A percentile compares a stretch with the other conserved stretches of the same genome.
phyloP scores from a whole-genome alignment of 2,888 invertebrate genomes.

The Melolontha melolontha region DNA sequence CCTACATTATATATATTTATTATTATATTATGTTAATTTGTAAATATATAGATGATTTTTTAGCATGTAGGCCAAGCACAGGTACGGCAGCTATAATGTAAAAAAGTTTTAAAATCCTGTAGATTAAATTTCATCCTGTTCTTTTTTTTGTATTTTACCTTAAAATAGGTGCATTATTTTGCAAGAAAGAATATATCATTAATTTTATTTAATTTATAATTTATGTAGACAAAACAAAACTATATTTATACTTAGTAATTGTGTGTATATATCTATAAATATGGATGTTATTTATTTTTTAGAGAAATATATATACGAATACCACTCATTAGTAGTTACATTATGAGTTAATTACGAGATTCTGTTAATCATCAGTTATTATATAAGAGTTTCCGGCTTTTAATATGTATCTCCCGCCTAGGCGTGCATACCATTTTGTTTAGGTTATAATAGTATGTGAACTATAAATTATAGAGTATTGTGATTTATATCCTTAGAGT shows the following conservation, averaged over 20 bases:
- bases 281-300: constrained; percentile 37
- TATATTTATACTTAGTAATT: constrained; percentile 16
- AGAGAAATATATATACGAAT: constrained; percentile 25
- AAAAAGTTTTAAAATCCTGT: constrained; percentile 31
- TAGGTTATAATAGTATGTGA: no score
- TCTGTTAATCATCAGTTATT: no score
- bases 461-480: no score
- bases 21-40: constrained; percentile 10
- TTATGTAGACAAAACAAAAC: constrained; percentile 8
- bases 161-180: constrained; percentile 16
- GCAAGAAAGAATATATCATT: constrained; percentile 20
- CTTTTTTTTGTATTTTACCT: constrained; percentile 21
- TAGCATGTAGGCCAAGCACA: constrained; percentile 5
- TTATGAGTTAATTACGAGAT: constrained; percentile 19
- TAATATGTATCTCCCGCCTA: no score
- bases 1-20: constrained; percentile 17
- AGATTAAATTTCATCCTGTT: constrained; percentile 9
- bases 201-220: constrained; percentile 36
- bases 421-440: no score
- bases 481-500: no score
- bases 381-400: no score
- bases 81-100: constrained; percentile 21
- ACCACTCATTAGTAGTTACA: constrained; percentile 28
- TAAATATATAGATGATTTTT: constrained; percentile 12
- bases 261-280: constrained; percentile 18